Evolutionary conservation across 1,140 invertebrate genomes (phyloP).

Genomic region (Neodiprion fabricii): DNA sequence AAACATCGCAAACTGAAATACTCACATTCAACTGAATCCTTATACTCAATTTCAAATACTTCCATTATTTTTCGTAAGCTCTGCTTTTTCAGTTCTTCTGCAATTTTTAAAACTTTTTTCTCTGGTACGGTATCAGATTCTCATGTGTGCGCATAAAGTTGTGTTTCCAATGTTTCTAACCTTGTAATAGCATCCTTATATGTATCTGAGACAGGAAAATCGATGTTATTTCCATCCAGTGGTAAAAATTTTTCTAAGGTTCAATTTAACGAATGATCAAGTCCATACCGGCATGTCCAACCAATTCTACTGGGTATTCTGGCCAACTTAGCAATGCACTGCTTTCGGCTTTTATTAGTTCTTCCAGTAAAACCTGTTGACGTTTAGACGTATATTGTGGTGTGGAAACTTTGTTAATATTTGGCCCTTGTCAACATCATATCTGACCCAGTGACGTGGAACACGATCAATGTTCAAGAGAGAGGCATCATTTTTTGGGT

Average conservation of each 20-base stretch:
- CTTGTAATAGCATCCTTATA: background rate
- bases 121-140: background rate
- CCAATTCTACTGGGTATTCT: background rate
- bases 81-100: background rate
- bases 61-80: conserved; percentile 8
- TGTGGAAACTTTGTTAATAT: background rate
- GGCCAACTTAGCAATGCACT: background rate
- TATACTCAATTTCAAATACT: background rate
- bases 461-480: background rate
- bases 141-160: background rate
- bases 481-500: background rate
- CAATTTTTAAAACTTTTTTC: background rate
- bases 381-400: background rate
- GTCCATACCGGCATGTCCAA: background rate
- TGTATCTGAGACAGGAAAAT: background rate
- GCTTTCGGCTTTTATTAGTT: background rate
- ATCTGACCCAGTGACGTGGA: conserved; percentile 1
- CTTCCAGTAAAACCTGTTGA: background rate
- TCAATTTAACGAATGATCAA: background rate
- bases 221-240: background rate
- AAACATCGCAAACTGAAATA: background rate
- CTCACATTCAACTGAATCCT: conserved; percentile 1
- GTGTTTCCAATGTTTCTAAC: background rate
- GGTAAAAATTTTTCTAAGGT: background rate
- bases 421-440: background rate